Evolutionary conservation across 2,113 vertebrate genomes (phyloP), one percentile per base, ranked within the genome.

Genomic region (Tachysurus fulvidraco): DNA sequence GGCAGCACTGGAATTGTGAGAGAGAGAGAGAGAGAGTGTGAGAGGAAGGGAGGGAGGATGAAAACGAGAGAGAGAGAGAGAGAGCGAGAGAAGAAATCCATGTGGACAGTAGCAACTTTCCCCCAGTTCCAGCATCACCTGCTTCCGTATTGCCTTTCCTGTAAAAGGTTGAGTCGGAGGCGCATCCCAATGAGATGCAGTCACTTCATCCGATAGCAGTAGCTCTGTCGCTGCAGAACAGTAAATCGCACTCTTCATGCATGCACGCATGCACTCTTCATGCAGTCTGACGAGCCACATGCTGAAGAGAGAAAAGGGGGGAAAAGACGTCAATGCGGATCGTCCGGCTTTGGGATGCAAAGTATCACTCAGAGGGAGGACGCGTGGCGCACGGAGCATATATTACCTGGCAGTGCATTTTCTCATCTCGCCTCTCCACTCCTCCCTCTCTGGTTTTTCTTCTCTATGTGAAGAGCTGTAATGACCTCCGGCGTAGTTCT

Each of bases 361-460:
- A 94, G 91, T 94, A 94, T 92, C 88, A 74, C 93, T 94, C 91
- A 87, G 93, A 91, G 91, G 44, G 91, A 19, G 87, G 88, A 91
- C 88, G 90, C 3, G 11, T 16, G 89, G 64, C 30, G n/a, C 25
- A 52, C 91, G 92, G 91, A 92, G 91, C 92, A 92, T 95, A 92
- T 95, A 88, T 98, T 97, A 98, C 97, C 97, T 98, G 95, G 95
- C 92, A 94, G 94, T 90, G 95, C 94, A 95, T 94, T 93, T 91
- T 95, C 92, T n/a, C n/a, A n/a, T n/a, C 92, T 94, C 93, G 91
- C 86, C 89, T 85, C 90, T 87, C 91, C 88, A 91, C 94, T 93
- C 92, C 92, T 91, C 92, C 90, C 85, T 90, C 86, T 88, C 90
- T 94, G 95, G 44, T 92, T 92, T 91, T 90, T 88, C 92, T 94